Percentiles rank a stretch among this genome's conserved stretches.
Evolutionary conservation across 2,113 vertebrate genomes (phyloP).

Genomic region (Anolis sagrei): DNA sequence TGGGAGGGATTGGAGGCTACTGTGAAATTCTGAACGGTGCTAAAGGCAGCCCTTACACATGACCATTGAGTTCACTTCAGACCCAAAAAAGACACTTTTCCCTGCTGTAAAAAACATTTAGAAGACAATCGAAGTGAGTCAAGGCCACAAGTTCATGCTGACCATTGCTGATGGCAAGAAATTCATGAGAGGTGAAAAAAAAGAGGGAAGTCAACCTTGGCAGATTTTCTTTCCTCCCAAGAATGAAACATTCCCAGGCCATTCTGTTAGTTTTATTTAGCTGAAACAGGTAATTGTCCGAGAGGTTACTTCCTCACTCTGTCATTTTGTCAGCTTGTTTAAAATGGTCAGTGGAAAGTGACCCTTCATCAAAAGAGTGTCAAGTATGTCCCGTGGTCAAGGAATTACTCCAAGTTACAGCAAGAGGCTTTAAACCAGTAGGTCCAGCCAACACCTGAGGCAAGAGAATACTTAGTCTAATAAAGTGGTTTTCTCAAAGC

Average conservation of each 20-base stretch:
- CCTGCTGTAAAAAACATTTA: background rate
- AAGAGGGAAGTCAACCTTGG: background rate
- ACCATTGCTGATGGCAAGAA: conserved; percentile 14
- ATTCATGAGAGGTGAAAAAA: background rate
- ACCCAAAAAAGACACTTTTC: background rate
- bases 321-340: background rate
- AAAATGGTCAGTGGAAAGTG: background rate
- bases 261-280: background rate
- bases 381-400: conserved; percentile 1
- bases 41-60: background rate
- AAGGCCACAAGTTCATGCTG: conserved; percentile 1
- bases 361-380: background rate
- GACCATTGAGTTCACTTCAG: fast-evolving
- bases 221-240: background rate
- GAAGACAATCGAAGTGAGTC: conserved; percentile 7
- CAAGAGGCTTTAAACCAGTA: background rate
- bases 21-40: background rate
- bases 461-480: background rate
- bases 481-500: background rate
- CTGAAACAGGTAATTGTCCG: background rate
- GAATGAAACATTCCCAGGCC: conserved; percentile 26
- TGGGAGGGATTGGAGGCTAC: fast-evolving
- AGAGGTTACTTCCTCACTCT: background rate
- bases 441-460: fast-evolving
- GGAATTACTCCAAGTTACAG: conserved; percentile 3